Conservation (phyloP, 2,888 invertebrate genomes). For the Schizaphis graminum region DNA sequence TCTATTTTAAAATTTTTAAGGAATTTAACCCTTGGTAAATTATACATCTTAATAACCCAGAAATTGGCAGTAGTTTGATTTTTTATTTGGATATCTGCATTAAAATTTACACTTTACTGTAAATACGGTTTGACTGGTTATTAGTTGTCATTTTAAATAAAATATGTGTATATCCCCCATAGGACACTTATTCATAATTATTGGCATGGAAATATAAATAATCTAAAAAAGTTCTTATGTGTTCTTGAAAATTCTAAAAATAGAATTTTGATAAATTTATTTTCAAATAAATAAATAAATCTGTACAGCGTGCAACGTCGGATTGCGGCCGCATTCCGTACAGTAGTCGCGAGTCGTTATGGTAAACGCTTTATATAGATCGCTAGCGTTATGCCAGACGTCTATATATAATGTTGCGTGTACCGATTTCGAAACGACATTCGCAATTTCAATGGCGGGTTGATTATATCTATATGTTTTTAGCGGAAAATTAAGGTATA, state of each 20-base stretch:
- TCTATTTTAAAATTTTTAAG: neutral
- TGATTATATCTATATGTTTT: neutral
- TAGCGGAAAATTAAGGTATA: neutral
- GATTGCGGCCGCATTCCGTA: neutral
- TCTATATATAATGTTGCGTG: neutral
- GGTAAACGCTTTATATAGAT: neutral
- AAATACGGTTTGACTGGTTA: neutral
- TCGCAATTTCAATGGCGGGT: neutral
- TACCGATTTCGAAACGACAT: neutral
- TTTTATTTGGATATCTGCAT: too few relatives aligned
- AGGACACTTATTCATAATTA: too few relatives aligned
- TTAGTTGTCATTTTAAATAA: too few relatives aligned
- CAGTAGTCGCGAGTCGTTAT: neutral
- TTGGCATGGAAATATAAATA: too few relatives aligned
- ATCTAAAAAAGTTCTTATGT: neutral
- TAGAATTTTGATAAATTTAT: neutral
- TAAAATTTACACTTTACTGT: neutral
- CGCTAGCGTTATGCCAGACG: neutral
- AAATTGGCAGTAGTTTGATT: neutral
- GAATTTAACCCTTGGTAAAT: neutral
- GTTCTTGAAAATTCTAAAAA: neutral
- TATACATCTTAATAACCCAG: neutral
- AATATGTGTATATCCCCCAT: too few relatives aligned
- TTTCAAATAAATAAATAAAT: neutral
- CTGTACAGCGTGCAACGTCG: neutral